Evolutionary conservation across 2,113 vertebrate genomes (phyloP), one percentile per base, ranked within the genome.

Genomic region (Zosterops pallidus): DNA sequence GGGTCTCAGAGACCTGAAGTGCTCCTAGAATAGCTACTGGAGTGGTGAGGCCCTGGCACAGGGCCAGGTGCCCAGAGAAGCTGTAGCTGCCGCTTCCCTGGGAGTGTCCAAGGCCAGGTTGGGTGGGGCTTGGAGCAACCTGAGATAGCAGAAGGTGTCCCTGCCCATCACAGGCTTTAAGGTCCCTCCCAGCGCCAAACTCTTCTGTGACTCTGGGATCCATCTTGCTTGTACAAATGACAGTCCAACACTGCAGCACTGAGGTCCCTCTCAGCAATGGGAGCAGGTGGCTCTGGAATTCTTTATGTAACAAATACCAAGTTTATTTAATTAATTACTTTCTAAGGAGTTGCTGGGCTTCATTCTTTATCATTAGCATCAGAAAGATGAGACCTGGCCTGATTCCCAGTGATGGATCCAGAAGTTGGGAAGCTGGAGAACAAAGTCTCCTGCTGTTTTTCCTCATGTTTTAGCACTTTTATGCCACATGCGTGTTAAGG

Each of bases 111-210:
- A 41, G n/a, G n/a, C 47, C 25, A 35, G 77, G 23, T 0, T 74
- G 41, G 24, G 0, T 0, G 0, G n/a, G 56, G 20, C 41, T 41
- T 21, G 23, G 60, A 39, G 21, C 53, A 53, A 0, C 21, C 17
- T 76, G 70, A n/a, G 17, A 5, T 2, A 7, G 41, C 3, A 24
- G 21, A 5, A 62, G n/a, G 14, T 62, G 63, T 69, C 55, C 35
- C 41, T 83, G 62, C 17, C 28, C 23, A 2, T 79, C 33, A 47
- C 23, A 70, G 26, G 14, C 29, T 77, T 69, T 56, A 11, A 28
- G 29, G 29, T 69, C 10, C 5, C 31, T 63, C 6, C 35, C 35
- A 35, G 3, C 29, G 47, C n/a, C 55, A 76, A 26, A 55, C 15
- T 35, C 23, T 26, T 63, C 31, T 22, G 20, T 19, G 41, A 6